Evolutionary conservation across 92 coral and sea anemone species (phyloP).

Genomic region (Palythoa caribaeorum): DNA sequence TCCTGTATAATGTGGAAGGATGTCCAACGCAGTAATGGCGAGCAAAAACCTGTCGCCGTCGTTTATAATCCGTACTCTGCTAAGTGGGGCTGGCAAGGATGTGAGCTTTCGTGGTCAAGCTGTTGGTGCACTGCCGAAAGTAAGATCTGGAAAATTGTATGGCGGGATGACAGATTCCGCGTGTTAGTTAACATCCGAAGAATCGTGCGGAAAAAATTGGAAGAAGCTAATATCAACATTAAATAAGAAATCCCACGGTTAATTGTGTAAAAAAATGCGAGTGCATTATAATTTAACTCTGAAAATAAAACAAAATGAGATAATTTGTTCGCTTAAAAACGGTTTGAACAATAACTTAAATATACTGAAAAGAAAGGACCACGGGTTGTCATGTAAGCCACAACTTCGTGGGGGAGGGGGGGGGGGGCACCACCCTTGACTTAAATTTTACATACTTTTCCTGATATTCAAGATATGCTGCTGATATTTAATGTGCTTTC

Average conservation of each 20-base stretch:
- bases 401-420: too few relatives aligned
- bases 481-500: too few relatives aligned
- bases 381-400: neutral
- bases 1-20: conserved; percentile 19
- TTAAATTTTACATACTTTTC: too few relatives aligned
- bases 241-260: neutral
- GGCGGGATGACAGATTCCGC: conserved; percentile 18
- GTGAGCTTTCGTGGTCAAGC: neutral
- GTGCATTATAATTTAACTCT: too few relatives aligned
- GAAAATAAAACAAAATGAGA: too few relatives aligned
- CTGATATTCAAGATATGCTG: too few relatives aligned
- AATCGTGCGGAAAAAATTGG: neutral
- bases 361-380: too few relatives aligned
- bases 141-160: neutral
- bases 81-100: conserved; percentile 26
- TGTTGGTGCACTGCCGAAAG: conserved; percentile 16
- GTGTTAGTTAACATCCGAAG: neutral
- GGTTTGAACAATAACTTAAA: neutral
- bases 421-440: too few relatives aligned
- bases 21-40: neutral
- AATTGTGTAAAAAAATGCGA: neutral
- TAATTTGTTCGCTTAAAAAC: neutral
- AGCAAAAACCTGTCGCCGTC: neutral
- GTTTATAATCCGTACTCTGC: neutral
- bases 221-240: neutral